Evolutionary conservation across 1,140 invertebrate species (phyloP).

Genomic region (Drosophila mauritiana): DNA sequence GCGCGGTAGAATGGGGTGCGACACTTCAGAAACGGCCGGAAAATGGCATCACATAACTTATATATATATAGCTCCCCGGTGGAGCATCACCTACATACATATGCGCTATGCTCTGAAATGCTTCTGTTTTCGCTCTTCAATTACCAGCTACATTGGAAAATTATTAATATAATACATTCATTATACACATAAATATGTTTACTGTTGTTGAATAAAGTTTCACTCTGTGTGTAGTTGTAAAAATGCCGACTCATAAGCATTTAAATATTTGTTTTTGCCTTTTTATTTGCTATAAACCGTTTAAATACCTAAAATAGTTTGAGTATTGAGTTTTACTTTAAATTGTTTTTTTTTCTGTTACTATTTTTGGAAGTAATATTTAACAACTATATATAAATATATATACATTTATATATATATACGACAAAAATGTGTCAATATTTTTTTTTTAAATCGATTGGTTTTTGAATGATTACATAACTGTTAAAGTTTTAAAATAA

Average conservation of each 20-base stretch:
- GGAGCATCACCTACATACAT: constrained; percentile 13
- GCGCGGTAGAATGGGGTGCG: constrained; percentile 16
- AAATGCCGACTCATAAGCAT: constrained; percentile 18
- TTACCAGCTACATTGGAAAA: constrained; percentile 30
- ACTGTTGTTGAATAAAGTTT: constrained; percentile 57
- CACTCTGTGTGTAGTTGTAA: constrained; percentile 55
- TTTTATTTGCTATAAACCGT: background rate
- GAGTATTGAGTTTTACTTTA: too few species aligned
- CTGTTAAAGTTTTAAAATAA: too few species aligned
- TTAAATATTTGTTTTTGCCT: constrained; percentile 9
- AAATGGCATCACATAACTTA: constrained; percentile 24
- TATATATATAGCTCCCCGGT: constrained; percentile 23
- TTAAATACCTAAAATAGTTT: too few species aligned
- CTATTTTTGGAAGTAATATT: too few species aligned
- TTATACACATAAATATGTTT: constrained; percentile 49
- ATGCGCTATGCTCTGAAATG: constrained; percentile 21
- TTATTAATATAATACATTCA: constrained; percentile 44
- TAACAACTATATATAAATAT: too few species aligned
- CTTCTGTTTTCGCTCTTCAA: constrained; percentile 32
- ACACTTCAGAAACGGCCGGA: constrained; percentile 6
- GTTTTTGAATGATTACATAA: too few species aligned
- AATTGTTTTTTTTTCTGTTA: too few species aligned
- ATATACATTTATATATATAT: too few species aligned
- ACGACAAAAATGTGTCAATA: too few species aligned
- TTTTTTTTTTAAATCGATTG: too few species aligned